Evolutionary conservation across 1,140 invertebrate species (phyloP).

Genomic region (Xylocopa sonorina): DNA sequence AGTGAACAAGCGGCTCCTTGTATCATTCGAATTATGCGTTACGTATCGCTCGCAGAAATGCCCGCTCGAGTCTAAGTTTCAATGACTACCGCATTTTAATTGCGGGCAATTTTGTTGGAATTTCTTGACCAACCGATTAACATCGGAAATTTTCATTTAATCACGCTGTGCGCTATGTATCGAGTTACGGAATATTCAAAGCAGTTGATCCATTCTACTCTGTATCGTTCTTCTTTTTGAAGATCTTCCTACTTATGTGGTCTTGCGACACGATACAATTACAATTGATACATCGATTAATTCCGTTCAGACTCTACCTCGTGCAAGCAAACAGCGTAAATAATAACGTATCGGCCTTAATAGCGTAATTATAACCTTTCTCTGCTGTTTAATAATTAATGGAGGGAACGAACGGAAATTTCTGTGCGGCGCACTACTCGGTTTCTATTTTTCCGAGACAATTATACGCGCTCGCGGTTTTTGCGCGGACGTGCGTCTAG

Average conservation of each 20-base stretch:
- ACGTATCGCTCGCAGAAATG: background rate
- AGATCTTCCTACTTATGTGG: too few species aligned
- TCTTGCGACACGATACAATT: too few species aligned
- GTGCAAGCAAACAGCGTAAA: too few species aligned
- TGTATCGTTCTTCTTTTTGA: too few species aligned
- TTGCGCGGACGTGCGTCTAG: constrained; percentile 26
- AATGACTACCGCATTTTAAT: background rate
- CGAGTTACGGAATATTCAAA: too few species aligned
- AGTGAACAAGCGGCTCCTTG: background rate
- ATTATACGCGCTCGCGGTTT: constrained; percentile 32
- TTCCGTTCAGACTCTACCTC: too few species aligned
- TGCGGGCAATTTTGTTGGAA: background rate
- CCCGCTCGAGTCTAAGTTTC: background rate
- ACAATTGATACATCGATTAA: too few species aligned
- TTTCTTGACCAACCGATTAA: background rate
- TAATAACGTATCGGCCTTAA: constrained; percentile 9
- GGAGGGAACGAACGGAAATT: constrained; percentile 30
- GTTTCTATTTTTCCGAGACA: constrained; percentile 12
- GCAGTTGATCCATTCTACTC: too few species aligned
- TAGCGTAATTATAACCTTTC: too few species aligned
- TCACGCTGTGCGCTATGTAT: too few species aligned
- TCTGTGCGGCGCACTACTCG: background rate
- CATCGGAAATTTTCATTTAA: too few species aligned
- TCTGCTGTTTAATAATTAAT: constrained; percentile 44
- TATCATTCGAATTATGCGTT: background rate